phyloP scores from a whole-genome alignment of 1,140 invertebrate species.

The Spodoptera litura region DNA sequence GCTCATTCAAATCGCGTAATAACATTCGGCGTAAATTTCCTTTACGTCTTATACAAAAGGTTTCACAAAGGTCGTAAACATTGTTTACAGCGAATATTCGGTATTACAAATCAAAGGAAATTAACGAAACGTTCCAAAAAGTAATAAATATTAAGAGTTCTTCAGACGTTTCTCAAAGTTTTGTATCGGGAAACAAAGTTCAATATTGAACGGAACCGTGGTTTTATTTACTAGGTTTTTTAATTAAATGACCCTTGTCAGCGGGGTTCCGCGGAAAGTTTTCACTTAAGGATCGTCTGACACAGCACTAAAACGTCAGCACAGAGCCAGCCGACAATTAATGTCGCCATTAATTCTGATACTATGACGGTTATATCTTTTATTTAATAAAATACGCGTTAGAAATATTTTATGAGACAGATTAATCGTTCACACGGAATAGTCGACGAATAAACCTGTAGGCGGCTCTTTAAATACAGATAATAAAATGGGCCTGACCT shows the following conservation, averaged over 20 bases:
- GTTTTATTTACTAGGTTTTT: conserved; percentile 38
- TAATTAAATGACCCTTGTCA: conserved; percentile 45
- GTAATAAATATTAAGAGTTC: conserved; percentile 38
- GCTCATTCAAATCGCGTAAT: conserved; percentile 18
- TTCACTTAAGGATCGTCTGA: conserved; percentile 10
- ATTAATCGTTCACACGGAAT: conserved; percentile 18
- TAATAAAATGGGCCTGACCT: background rate
- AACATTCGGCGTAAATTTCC: conserved; percentile 13
- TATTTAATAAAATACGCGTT: conserved; percentile 20
- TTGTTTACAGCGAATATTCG: conserved; percentile 35
- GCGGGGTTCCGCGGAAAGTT: conserved; percentile 15
- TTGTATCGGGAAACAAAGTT: conserved; percentile 15
- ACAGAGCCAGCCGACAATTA: conserved; percentile 10
- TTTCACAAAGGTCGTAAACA: conserved; percentile 25
- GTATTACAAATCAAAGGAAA: conserved; percentile 24
- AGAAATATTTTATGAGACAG: conserved; percentile 31
- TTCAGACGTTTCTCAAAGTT: conserved; percentile 18
- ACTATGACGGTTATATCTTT: conserved; percentile 14
- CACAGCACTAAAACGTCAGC: background rate
- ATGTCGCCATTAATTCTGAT: conserved; percentile 32
- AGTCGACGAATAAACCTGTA: background rate
- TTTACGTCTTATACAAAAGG: conserved; percentile 13
- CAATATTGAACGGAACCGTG: conserved; percentile 34
- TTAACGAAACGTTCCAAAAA: conserved; percentile 25
- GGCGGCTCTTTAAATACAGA: conserved; percentile 16